Conservation (phyloP, 2,888 invertebrate species). For the Caenorhabditis macrosperma region DNA sequence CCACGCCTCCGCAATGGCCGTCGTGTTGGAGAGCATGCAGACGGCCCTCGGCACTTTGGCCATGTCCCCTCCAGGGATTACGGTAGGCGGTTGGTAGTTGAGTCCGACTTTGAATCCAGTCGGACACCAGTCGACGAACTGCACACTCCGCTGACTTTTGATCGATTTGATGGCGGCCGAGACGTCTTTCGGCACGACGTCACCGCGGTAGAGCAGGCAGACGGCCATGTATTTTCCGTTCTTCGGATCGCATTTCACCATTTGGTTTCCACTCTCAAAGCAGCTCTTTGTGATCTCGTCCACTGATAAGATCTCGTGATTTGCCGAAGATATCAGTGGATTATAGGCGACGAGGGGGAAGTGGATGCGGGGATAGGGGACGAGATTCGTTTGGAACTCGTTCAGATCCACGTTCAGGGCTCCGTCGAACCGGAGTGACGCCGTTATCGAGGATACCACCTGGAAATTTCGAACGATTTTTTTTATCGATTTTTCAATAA, state of each 20-base stretch:
- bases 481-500: no score
- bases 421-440: slow-evolving; percentile 91
- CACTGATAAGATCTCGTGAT: slow-evolving; percentile 74
- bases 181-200: slow-evolving; percentile 93
- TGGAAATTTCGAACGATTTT: slow-evolving; percentile 81
- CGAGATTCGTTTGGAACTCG: slow-evolving; percentile 84
- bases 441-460: slow-evolving; percentile 91
- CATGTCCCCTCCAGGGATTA: slow-evolving; percentile 93
- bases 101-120: slow-evolving; percentile 80
- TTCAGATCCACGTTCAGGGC: slow-evolving; percentile 91
- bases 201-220: slow-evolving; percentile 85
- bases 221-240: slow-evolving; percentile 82
- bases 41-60: slow-evolving; percentile 86
- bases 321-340: slow-evolving; percentile 71
- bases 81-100: slow-evolving; percentile 86
- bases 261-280: slow-evolving; percentile 89
- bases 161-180: slow-evolving; percentile 94
- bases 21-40: slow-evolving; percentile 92
- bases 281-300: slow-evolving; percentile 94
- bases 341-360: slow-evolving; percentile 86
- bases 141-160: slow-evolving; percentile 90
- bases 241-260: slow-evolving; percentile 90
- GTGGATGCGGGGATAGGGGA: slow-evolving; percentile 93
- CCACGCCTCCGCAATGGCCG: slow-evolving; percentile 93
- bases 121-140: slow-evolving; percentile 87